Evolutionary conservation across 2,113 vertebrate species (phyloP).

Genomic region (Apodemus speciosus): DNA sequence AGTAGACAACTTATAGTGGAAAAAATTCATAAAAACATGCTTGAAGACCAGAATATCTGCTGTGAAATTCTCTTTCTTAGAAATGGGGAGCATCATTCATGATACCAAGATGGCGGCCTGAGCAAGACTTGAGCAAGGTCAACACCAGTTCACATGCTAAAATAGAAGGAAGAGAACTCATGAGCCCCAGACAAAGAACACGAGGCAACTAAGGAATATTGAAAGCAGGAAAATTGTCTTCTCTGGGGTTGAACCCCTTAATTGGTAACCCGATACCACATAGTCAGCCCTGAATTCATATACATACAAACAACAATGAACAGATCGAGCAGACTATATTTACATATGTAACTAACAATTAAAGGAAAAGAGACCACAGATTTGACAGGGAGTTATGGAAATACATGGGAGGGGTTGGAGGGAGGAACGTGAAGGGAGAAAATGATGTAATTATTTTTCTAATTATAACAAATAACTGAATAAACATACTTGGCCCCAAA

Average conservation of each 20-base stretch:
- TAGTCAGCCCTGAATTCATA: background rate
- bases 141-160: rapidly evolving
- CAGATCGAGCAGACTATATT: background rate
- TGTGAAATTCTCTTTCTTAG: background rate
- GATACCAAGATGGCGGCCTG: background rate
- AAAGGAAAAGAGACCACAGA: background rate
- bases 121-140: background rate
- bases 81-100: background rate
- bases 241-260: background rate
- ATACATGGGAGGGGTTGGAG: background rate
- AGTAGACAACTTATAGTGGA: background rate
- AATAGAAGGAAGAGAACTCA: too few species aligned
- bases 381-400: background rate
- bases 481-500: background rate
- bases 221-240: background rate
- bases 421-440: background rate
- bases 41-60: background rate
- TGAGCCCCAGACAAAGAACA: background rate
- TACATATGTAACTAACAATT: background rate
- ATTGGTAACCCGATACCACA: background rate
- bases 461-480: background rate
- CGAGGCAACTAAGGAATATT: background rate
- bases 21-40: background rate
- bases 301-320: background rate
- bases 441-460: background rate